Conservation (phyloP, 2,797 vertebrate genomes). For the Euthynnus affinis region DNA sequence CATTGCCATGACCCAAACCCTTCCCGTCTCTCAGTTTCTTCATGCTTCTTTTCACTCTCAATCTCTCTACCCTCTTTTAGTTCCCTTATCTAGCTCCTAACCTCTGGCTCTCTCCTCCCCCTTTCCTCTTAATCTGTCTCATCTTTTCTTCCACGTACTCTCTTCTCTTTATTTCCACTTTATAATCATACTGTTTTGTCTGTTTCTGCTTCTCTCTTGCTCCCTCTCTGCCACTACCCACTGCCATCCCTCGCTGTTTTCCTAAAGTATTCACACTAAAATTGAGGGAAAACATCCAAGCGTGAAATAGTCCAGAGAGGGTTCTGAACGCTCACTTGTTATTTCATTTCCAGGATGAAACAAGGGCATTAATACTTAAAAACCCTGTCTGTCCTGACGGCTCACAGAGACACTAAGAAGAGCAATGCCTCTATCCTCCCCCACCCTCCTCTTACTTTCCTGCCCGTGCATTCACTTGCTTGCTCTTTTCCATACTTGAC, state of each 20-base stretch:
- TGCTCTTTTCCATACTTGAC: constrained; percentile 21
- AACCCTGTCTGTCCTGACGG: constrained; percentile 64
- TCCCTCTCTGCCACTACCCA: constrained; percentile 38
- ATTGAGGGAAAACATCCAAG: constrained; percentile 83
- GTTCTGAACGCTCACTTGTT: constrained; percentile 77
- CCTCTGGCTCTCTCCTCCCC: constrained; percentile 13
- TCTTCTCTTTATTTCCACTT: constrained; percentile 46
- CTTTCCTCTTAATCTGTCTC: constrained; percentile 22
- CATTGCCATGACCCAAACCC: constrained; percentile 17
- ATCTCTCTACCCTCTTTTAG: neutral
- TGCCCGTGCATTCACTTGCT: constrained; percentile 14
- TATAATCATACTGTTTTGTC: constrained; percentile 41
- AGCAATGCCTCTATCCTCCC: constrained; percentile 48
- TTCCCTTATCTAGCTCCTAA: constrained; percentile 9
- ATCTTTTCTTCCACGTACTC: constrained; percentile 29
- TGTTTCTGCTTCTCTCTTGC: constrained; percentile 39
- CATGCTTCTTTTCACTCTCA: neutral
- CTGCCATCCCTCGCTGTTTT: constrained; percentile 67
- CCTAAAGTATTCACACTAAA: constrained; percentile 75
- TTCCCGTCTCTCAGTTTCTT: neutral
- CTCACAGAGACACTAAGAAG: constrained; percentile 48
- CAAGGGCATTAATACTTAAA: constrained; percentile 83
- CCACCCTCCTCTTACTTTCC: constrained; percentile 27
- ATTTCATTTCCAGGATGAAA: constrained; percentile 82
- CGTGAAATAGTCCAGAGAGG: constrained; percentile 83